Conservation (phyloP, 92 coral and sea anemone genomes). For the Heteractis magnifica region DNA sequence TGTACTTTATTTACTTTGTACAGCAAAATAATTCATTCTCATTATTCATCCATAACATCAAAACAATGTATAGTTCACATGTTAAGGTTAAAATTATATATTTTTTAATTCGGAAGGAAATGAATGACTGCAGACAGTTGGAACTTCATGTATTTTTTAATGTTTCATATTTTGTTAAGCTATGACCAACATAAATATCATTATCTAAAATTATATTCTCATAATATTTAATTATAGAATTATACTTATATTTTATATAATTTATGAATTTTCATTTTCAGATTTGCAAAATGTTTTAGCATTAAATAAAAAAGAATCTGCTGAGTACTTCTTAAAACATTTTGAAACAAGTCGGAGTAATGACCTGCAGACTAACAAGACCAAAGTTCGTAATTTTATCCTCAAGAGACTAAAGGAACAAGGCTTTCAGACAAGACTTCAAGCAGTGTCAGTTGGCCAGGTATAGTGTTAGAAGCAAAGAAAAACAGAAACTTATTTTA, state of each 20-base stretch:
- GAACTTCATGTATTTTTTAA: too few relatives aligned
- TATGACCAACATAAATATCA: too few relatives aligned
- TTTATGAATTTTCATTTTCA: neutral
- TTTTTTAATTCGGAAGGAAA: too few relatives aligned
- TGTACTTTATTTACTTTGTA: too few relatives aligned
- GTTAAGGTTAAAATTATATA: too few relatives aligned
- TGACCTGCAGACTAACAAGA: constrained; percentile 7
- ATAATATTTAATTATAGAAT: neutral
- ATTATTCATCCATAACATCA: too few relatives aligned
- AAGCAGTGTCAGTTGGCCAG: constrained; percentile 11
- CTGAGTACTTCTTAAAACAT: constrained; percentile 8
- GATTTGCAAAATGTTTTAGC: neutral
- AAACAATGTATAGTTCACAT: too few relatives aligned
- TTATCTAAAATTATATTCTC: too few relatives aligned
- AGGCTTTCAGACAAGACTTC: constrained; percentile 27
- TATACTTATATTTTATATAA: neutral
- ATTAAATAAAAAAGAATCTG: constrained; percentile 12
- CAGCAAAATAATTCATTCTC: too few relatives aligned
- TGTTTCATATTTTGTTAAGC: too few relatives aligned
- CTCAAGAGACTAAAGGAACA: constrained; percentile 12
- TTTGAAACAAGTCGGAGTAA: constrained; percentile 18
- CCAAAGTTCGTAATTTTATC: constrained; percentile 7
- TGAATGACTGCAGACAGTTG: too few relatives aligned
- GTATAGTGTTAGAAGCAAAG: neutral
- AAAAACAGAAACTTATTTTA: too few relatives aligned